Conservation (phyloP, 2,113 vertebrate species). For the Acrocephalus kingi region DNA sequence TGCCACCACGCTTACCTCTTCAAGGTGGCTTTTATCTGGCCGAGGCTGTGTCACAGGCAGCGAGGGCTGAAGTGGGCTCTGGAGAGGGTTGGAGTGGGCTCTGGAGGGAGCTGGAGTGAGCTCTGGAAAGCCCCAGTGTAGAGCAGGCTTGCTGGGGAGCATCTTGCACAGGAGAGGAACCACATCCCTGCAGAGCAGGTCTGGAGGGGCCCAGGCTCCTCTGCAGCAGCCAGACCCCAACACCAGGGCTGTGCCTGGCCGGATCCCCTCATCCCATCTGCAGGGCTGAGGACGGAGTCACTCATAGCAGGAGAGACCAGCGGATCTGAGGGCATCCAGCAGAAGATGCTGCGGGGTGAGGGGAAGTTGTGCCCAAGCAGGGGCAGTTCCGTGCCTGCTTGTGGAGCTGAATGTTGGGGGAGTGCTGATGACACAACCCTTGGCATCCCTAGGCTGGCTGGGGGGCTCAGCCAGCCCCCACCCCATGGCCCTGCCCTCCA, state of each 20-base stretch:
- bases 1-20: neutral
- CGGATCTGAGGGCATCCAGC: fast-evolving
- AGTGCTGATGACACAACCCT: fast-evolving
- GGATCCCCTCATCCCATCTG: fast-evolving
- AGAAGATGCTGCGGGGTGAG: fast-evolving
- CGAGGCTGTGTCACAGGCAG: neutral
- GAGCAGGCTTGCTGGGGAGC: neutral
- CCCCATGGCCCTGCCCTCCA: neutral
- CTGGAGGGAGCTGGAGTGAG: neutral
- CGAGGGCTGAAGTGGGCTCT: neutral
- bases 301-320: fast-evolving
- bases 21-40: neutral
- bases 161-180: neutral
- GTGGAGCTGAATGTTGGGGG: neutral
- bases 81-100: neutral
- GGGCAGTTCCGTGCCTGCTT: fast-evolving
- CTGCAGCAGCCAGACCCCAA: neutral
- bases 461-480: neutral
- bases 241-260: fast-evolving
- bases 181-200: neutral
- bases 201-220: neutral
- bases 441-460: fast-evolving
- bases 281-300: fast-evolving
- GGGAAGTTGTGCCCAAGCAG: neutral
- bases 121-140: neutral